Evolutionary conservation across 2,113 vertebrate genomes (phyloP), one percentile per base, ranked within the genome.

Genomic region (Vidua macroura): DNA sequence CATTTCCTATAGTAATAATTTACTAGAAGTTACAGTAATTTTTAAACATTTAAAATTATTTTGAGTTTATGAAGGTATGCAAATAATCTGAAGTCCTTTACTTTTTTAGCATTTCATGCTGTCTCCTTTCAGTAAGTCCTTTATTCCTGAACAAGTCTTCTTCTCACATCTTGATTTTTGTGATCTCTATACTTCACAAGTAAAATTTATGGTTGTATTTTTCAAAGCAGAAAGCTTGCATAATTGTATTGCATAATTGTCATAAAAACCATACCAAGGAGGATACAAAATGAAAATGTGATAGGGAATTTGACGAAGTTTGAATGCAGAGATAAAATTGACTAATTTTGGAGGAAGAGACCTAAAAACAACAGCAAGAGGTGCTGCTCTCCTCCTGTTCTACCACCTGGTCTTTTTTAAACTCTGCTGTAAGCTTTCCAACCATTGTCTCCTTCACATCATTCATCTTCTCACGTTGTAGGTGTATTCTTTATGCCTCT

Each of bases 211-310:
- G 86, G 91, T 90, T 68, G 88, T 95, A 95, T 90, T 95, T 93
- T 95, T 91, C 84, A 90, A 95, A 93, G 87, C 78, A 96, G 96
- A 96, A 96, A 96, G 93, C 93, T 96, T 96, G 94, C 91, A 96
- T 95, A 93, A 67, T n/a, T 77, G 4, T 92, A 58, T 35, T 35
- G 35, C 35, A 35, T 35, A 35, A 35, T 35, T 35, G 41, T 68
- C 53, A 76, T 86, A 77, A 79, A 94, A 94, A 43, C 43, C 4
- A 33, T 69, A 69, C 17, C 9, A 3, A 77, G 72, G 75, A 85
- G 30, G 19, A 89, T 55, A 59, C 69, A 59, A 96, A 88, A 81
- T 7, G 1, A 67, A 86, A 96, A 86, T 44, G 15, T 78, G 55
- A 19, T 52, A 90, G 88, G 73, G 44, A 30, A 90, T 92, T 96